phyloP scores from a whole-genome alignment of 2,888 invertebrate species.

The Crioceris asparagi region DNA sequence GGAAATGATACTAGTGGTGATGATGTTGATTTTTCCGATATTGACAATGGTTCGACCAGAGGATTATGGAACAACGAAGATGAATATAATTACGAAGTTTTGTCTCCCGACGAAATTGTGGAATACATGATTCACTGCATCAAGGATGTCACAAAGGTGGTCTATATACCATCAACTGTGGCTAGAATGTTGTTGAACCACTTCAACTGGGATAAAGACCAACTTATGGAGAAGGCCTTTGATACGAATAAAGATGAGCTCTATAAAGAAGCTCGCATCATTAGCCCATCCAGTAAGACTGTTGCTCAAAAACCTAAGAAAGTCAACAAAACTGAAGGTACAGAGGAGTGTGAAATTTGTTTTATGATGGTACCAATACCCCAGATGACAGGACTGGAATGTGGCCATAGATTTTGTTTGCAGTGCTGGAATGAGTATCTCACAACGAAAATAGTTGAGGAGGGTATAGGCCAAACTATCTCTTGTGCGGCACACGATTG shows the following conservation, averaged over 20 bases:
- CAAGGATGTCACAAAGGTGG: conserved; percentile 91
- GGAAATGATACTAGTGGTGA: conserved; percentile 91
- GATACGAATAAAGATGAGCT: conserved; percentile 91
- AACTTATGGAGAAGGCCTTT: conserved; percentile 93
- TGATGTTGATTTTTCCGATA: conserved; percentile 86
- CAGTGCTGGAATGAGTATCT: conserved; percentile 96
- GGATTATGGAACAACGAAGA: conserved; percentile 76
- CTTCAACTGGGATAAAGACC: conserved; percentile 99
- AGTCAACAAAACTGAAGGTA: conserved; percentile 56
- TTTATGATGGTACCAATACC: conserved; percentile 67
- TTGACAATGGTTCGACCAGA: conserved; percentile 63
- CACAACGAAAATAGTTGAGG: conserved; percentile 96
- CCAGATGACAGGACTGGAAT: conserved; percentile 90
- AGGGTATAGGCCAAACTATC: conserved; percentile 92
- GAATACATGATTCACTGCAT: conserved; percentile 96
- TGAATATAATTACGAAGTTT: conserved; percentile 89
- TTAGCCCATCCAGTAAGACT: conserved; percentile 81
- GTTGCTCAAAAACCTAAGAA: conserved; percentile 58
- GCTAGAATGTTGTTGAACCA: conserved; percentile 93
- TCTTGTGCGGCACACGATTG: conserved; percentile 96
- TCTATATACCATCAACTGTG: conserved; percentile 82
- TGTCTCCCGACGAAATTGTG: conserved; percentile 93
- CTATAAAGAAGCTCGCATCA: conserved; percentile 88
- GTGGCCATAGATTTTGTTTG: conserved; percentile 89
- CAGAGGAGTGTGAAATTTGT: conserved; percentile 91